Evolutionary conservation across 1,140 invertebrate species (phyloP).

Genomic region (Anoplolepis gracilipes): DNA sequence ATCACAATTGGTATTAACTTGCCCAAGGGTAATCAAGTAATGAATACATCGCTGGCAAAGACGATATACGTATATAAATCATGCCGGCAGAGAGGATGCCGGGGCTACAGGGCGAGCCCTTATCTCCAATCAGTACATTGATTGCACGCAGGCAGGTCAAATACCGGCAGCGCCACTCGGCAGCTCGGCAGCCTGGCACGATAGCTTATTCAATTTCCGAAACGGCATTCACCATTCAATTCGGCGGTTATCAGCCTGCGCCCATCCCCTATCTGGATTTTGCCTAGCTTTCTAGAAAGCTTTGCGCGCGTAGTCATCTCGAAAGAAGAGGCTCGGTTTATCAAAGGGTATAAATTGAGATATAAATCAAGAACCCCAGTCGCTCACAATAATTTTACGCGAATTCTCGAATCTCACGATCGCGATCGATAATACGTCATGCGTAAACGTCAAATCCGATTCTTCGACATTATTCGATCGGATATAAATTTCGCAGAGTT

Average conservation of each 20-base stretch:
- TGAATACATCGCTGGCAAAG: conserved; percentile 82
- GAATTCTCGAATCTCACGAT: conserved; percentile 35
- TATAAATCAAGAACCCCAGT: conserved; percentile 1
- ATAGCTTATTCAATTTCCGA: conserved; percentile 85
- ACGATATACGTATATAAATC: conserved; percentile 83
- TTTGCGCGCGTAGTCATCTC: conserved; percentile 7
- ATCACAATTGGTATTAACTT: conserved; percentile 68
- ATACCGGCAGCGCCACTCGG: conserved; percentile 79
- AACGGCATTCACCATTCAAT: conserved; percentile 84
- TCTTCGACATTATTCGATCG: not conserved
- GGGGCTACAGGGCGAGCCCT: conserved; percentile 78
- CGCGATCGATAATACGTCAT: not conserved
- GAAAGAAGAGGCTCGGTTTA: conserved; percentile 58
- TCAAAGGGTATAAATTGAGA: conserved; percentile 41
- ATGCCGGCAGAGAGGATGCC: conserved; percentile 74
- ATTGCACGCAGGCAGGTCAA: conserved; percentile 83
- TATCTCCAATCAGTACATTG: conserved; percentile 84
- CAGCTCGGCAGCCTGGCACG: conserved; percentile 77
- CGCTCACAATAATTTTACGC: not conserved
- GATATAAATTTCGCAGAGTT: not conserved
- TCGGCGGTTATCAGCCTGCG: conserved; percentile 80
- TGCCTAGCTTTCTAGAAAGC: conserved; percentile 73
- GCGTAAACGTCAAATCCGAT: too few relatives aligned
- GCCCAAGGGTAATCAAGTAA: conserved; percentile 81
- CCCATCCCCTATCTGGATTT: conserved; percentile 78